Evolutionary conservation across 2,113 vertebrate species (phyloP).

Genomic region (Ciconia maguari): DNA sequence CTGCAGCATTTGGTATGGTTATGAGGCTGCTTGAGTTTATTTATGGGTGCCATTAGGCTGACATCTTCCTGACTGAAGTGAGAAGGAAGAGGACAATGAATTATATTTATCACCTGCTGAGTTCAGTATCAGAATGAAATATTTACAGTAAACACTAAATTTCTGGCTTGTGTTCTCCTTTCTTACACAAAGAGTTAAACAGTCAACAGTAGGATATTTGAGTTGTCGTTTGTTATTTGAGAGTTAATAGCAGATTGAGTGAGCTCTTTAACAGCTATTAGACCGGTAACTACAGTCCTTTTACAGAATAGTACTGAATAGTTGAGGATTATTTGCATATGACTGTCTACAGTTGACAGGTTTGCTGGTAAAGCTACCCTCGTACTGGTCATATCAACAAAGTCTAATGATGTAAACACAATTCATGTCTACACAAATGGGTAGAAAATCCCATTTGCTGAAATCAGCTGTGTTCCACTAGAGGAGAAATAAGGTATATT

Average conservation of each 20-base stretch:
- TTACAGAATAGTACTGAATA: background rate
- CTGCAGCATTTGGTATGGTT: background rate
- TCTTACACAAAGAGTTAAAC: background rate
- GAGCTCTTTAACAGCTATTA: background rate
- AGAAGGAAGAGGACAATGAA: background rate
- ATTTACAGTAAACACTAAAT: background rate
- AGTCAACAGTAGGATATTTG: background rate
- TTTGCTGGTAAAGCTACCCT: background rate
- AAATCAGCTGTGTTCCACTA: background rate
- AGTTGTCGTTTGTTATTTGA: background rate
- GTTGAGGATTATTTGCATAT: slow-evolving; percentile 19
- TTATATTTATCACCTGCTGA: background rate
- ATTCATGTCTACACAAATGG: background rate
- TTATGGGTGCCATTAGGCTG: background rate
- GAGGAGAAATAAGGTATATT: background rate
- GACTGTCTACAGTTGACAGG: background rate
- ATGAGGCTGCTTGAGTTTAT: background rate
- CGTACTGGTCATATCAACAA: background rate
- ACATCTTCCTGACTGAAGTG: background rate
- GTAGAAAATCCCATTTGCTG: background rate
- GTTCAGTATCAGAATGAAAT: background rate
- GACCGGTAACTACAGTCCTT: background rate
- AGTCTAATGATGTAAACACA: background rate
- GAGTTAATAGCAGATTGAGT: background rate
- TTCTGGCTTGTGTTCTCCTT: background rate